These are phyloP conservation scores for Dryobota labecula DNA, from an alignment of 2,888 invertebrate species.

Conservation along the genomic window DNA sequence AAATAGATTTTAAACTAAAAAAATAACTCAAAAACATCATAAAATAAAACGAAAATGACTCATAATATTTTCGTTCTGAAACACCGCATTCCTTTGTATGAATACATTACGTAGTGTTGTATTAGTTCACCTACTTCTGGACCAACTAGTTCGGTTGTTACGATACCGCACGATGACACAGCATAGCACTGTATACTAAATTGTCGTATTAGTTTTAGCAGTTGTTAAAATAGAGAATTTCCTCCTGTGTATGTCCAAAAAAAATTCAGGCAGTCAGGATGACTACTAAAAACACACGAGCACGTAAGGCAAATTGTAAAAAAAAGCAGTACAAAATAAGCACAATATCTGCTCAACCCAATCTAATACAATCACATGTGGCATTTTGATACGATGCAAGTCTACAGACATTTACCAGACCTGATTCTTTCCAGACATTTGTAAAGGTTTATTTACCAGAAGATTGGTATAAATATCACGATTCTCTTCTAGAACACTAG, in stretches of 20 bases:
- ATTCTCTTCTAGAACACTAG: not conserved
- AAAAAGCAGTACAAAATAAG: not conserved
- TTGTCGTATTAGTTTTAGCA: not conserved
- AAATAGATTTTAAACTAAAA: constrained; percentile 8
- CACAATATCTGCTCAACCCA: not conserved
- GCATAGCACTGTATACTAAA: not conserved
- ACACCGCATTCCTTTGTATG: constrained; percentile 43
- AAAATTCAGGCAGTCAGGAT: too few species aligned
- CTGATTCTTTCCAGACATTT: not conserved
- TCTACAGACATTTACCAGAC: not conserved
- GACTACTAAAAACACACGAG: not conserved
- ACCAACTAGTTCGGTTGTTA: constrained; percentile 25
- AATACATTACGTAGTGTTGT: constrained; percentile 47
- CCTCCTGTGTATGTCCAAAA: not conserved
- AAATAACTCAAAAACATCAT: constrained; percentile 13
- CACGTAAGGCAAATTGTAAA: not conserved
- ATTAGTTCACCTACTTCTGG: constrained; percentile 28
- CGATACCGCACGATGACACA: constrained; percentile 2
- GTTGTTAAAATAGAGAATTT: not conserved
- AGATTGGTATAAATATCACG: not conserved
- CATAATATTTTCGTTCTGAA: constrained; percentile 49
- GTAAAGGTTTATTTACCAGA: not conserved
- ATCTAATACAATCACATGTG: not conserved
- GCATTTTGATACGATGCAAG: not conserved
- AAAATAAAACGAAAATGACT: constrained; percentile 30